Conservation (phyloP, 2,888 invertebrate species). For the Drosophila testacea region DNA sequence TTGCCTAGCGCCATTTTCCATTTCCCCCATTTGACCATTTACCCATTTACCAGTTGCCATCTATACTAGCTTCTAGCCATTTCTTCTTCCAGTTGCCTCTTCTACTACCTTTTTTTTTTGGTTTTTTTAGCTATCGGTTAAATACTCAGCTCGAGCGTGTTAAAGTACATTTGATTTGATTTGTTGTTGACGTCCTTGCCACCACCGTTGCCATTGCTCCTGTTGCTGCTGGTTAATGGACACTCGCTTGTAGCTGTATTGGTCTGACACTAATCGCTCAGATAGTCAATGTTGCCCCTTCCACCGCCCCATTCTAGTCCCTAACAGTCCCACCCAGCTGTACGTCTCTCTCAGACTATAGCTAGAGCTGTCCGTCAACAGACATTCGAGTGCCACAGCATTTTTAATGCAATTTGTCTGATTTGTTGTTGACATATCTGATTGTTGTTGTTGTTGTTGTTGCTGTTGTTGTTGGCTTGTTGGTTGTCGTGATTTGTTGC, state of each 20-base stretch:
- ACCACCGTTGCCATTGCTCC: slow-evolving; percentile 21
- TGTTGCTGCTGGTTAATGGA: slow-evolving; percentile 65
- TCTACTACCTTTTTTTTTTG: slow-evolving; percentile 27
- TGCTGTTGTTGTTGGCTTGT: slow-evolving; percentile 42
- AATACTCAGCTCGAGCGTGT: slow-evolving; percentile 74
- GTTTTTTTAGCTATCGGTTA: slow-evolving; percentile 58
- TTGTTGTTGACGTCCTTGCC: slow-evolving; percentile 68
- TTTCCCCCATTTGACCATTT: slow-evolving; percentile 38
- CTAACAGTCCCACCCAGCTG: slow-evolving; percentile 9
- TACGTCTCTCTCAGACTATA: slow-evolving; percentile 8
- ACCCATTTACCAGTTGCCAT: slow-evolving; percentile 33
- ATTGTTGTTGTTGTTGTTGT: slow-evolving; percentile 36
- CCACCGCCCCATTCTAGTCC: background rate
- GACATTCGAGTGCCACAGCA: slow-evolving; percentile 73
- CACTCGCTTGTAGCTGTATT: slow-evolving; percentile 60
- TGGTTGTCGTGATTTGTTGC: slow-evolving; percentile 79
- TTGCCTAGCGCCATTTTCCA: slow-evolving; percentile 58
- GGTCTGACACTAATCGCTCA: slow-evolving; percentile 78
- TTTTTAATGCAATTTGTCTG: slow-evolving; percentile 81
- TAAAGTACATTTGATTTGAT: slow-evolving; percentile 80
- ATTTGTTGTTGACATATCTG: slow-evolving; percentile 78
- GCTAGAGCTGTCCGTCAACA: slow-evolving; percentile 63
- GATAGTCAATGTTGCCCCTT: slow-evolving; percentile 57
- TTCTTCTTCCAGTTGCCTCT: slow-evolving; percentile 28
- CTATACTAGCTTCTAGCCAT: slow-evolving; percentile 34